phyloP scores from a whole-genome alignment of 1,140 invertebrate genomes.

The Pseudomyrmex pallidus region DNA sequence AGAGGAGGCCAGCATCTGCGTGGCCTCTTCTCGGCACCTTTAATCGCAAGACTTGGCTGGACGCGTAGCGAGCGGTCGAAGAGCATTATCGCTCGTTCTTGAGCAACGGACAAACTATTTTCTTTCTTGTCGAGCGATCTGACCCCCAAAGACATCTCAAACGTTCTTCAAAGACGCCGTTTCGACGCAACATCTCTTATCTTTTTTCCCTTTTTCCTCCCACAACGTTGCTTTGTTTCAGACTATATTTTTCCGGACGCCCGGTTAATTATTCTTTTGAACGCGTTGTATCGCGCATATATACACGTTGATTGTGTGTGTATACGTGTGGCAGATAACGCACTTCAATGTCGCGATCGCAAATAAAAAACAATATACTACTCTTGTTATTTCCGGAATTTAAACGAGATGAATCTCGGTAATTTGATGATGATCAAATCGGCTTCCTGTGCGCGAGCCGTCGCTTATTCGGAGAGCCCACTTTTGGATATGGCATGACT shows the following conservation, averaged over 20 bases:
- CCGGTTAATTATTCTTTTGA: no score
- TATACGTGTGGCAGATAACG: no score
- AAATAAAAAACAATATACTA: background rate
- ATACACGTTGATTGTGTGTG: no score
- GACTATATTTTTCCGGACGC: no score
- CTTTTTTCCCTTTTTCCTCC: no score
- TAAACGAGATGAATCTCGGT: conserved; percentile 38
- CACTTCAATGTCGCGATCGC: background rate
- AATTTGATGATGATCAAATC: conserved; percentile 42
- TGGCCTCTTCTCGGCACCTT: conserved; percentile 55
- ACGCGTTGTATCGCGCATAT: no score
- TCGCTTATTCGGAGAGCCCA: conserved; percentile 58
- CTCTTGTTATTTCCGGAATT: background rate
- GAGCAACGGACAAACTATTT: background rate
- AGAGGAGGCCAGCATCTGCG: conserved; percentile 79
- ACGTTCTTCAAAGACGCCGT: no score
- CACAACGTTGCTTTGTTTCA: no score
- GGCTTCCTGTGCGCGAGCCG: conserved; percentile 57
- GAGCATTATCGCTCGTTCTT: conserved; percentile 25
- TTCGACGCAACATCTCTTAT: no score
- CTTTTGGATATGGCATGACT: conserved; percentile 73
- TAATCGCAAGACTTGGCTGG: conserved; percentile 58
- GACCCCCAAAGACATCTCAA: no score
- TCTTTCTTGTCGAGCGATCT: no score
- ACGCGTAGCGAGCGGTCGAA: conserved; percentile 5